Evolutionary conservation across 2,888 invertebrate species (phyloP).

Genomic region (Anagyrus pseudococci): DNA sequence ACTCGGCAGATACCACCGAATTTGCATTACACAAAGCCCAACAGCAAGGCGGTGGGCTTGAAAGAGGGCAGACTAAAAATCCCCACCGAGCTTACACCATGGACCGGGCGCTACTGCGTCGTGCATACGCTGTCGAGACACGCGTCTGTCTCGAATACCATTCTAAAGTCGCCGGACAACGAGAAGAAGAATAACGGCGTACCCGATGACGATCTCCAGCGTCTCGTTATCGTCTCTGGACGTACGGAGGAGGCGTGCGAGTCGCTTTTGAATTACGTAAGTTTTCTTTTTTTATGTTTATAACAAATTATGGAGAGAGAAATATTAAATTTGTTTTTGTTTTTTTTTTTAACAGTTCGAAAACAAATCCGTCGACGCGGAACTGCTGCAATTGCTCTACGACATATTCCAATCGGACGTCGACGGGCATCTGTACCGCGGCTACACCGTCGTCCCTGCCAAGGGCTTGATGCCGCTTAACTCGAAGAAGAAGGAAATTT

Average conservation of each 20-base stretch:
- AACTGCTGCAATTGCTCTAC: constrained; percentile 69
- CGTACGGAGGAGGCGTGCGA: constrained; percentile 80
- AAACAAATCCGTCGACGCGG: constrained; percentile 69
- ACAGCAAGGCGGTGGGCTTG: constrained; percentile 31
- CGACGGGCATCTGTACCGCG: constrained; percentile 75
- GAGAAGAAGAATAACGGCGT: constrained; percentile 69
- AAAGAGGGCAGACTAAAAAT: constrained; percentile 39
- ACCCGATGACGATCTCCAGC: constrained; percentile 72
- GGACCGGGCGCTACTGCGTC: constrained; percentile 76
- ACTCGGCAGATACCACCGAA: constrained; percentile 64
- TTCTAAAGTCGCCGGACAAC: constrained; percentile 69
- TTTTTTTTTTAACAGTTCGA: constrained; percentile 55
- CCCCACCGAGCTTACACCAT: constrained; percentile 56
- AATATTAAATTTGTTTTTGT: no score
- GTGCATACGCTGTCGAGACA: constrained; percentile 94
- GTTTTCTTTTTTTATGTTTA: constrained; percentile 47
- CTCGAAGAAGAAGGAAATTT: constrained; percentile 62
- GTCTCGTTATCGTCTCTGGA: constrained; percentile 78
- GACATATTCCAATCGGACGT: constrained; percentile 66
- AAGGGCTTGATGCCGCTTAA: constrained; percentile 46
- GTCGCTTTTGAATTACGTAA: constrained; percentile 69
- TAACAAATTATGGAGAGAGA: background rate
- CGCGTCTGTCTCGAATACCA: constrained; percentile 80
- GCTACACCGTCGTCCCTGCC: constrained; percentile 70
- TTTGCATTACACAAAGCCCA: constrained; percentile 64